phyloP scores from a whole-genome alignment of 2,797 vertebrate genomes.

The Babyrousa celebensis region DNA sequence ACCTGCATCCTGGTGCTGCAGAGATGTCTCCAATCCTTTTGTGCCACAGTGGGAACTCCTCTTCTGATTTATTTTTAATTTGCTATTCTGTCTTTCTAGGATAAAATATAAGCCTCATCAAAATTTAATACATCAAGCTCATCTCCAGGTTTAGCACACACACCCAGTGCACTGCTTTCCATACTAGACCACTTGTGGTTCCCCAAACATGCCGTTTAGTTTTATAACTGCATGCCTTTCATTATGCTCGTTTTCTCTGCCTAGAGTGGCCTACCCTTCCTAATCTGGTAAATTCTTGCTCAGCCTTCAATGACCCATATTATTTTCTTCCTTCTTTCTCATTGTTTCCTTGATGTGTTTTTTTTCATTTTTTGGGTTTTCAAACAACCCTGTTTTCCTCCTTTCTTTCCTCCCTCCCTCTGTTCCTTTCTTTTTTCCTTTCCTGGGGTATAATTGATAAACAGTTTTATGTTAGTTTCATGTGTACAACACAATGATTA shows the following conservation, averaged over 20 bases:
- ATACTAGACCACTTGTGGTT: conserved; percentile 5
- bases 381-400: not conserved
- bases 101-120: not conserved
- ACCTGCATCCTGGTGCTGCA: too few relatives aligned
- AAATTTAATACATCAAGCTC: not conserved
- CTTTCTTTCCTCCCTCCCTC: not conserved
- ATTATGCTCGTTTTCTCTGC: conserved; percentile 3
- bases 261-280: not conserved
- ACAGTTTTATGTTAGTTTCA: not conserved
- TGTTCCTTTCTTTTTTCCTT: not conserved
- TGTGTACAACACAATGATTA: not conserved
- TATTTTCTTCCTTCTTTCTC: conserved; percentile 15
- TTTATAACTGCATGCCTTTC: conserved; percentile 47
- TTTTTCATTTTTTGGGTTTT: not conserved
- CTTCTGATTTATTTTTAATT: not conserved
- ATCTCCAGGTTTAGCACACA: not conserved
- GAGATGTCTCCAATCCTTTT: too few relatives aligned
- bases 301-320: not conserved
- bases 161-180: not conserved
- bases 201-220: not conserved
- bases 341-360: not conserved
- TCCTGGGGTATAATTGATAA: not conserved
- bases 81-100: not conserved
- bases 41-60: too few relatives aligned
- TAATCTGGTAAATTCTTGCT: conserved; percentile 52